Percentiles rank a stretch among this genome's conserved stretches.
These are phyloP conservation scores for Morinoia aosen DNA, from an alignment of 2,888 invertebrate species.

Conservation along the genomic window DNA sequence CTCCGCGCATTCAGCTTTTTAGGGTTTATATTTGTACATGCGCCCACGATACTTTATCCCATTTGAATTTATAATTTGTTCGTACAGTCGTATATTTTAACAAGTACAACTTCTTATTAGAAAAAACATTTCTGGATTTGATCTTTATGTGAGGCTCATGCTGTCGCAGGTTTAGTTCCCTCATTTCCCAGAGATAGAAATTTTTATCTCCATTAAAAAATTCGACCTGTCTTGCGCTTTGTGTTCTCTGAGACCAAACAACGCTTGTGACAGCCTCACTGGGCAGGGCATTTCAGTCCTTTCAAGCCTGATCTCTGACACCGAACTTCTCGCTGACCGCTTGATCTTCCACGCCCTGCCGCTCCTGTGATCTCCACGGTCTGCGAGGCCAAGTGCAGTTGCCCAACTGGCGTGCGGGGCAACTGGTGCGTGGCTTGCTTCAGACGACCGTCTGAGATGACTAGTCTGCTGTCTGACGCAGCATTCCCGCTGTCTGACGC, in stretches of 20 bases:
- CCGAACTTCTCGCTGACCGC: neutral
- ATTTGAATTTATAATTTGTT: too few species aligned
- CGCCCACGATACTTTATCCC: too few species aligned
- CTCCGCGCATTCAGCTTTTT: too few species aligned
- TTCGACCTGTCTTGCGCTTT: neutral
- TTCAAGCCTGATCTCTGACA: neutral
- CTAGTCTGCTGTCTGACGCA: neutral
- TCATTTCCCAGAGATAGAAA: too few species aligned
- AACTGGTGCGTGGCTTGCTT: neutral
- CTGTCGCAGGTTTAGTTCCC: too few species aligned
- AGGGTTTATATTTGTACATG: too few species aligned
- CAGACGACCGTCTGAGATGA: neutral
- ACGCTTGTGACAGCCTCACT: neutral
- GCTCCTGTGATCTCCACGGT: neutral
- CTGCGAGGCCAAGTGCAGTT: neutral
- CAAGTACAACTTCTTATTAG: too few species aligned
- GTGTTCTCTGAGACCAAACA: neutral
- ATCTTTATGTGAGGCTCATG: too few species aligned
- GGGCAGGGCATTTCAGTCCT: neutral
- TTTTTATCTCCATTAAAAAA: neutral
- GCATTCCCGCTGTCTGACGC: neutral
- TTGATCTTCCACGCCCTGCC: neutral
- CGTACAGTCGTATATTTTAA: too few species aligned
- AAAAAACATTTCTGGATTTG: too few species aligned
- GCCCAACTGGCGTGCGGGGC: neutral